Evolutionary conservation across 2,797 vertebrate species (phyloP), one percentile per base, ranked within the genome.

Genomic region (Manis pentadactyla): DNA sequence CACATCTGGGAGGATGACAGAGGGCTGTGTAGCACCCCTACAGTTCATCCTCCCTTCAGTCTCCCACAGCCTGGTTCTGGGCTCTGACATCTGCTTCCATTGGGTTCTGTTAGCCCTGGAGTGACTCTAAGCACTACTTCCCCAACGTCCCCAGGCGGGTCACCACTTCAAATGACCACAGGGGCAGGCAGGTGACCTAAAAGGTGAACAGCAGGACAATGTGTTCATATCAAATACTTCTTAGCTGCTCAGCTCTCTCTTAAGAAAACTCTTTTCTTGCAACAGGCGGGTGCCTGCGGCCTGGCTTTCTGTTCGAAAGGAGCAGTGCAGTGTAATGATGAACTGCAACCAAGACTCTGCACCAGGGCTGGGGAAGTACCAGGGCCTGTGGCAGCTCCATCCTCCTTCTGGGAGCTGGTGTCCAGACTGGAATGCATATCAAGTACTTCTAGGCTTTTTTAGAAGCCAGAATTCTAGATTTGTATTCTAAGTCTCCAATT

Each of bases 181-280:
- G 5, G 15, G 1, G 7, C n/a, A 74, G 46, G 23, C 42, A 94
- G 18, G 68, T 71, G 86, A 93, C 7, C 49, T 75, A 51, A 84
- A 57, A 42, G 75, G 63, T 49, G 88, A 64, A 39, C 55, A 95
- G 7, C 55, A 95, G 7, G 1, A 61, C 23, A 74, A 37, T 1
- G 1, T 15, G 9, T 77, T 82, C 83, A 78, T 4, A 14, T 4
- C 9, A 42, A 73, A 69, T 27, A 53, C 29, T 25, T 66, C 29
- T 23, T 51, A 78, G 39, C 17, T 34, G 7, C 27, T 31, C 10
- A 71, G 14, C 51, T 63, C 42, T 93, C 74, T 55, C 10, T 82
- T 87, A 87, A 53, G 53, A 31, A 84, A 94, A 68, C 69, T 10
- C 63, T 79, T 85, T 29, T 90, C 51, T 68, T 79, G 51, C 87